Evolutionary conservation across 1,140 invertebrate species (phyloP).

Genomic region (Drosophila asahinai): DNA sequence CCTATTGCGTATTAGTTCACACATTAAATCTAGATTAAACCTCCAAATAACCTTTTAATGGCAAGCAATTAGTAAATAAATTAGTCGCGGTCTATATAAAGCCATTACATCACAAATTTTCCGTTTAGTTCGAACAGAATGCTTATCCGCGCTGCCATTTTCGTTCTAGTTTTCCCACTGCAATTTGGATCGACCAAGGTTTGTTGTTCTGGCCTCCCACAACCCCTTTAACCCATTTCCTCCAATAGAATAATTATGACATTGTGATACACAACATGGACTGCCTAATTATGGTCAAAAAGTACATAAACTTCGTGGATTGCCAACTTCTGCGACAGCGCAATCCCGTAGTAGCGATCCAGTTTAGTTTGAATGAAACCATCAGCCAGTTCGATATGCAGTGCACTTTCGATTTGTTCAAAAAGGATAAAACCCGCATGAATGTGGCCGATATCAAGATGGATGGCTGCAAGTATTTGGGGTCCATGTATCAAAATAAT

Average conservation of each 20-base stretch:
- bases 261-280: slow-evolving; percentile 18
- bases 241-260: slow-evolving; percentile 43
- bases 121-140: slow-evolving; percentile 26
- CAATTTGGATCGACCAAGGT: slow-evolving; percentile 14
- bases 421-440: slow-evolving; percentile 46
- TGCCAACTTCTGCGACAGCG: slow-evolving; percentile 26
- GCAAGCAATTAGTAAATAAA: slow-evolving; percentile 26
- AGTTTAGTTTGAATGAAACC: slow-evolving; percentile 28
- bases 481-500: slow-evolving; percentile 28
- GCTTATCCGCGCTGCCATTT: slow-evolving; percentile 2
- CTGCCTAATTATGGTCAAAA: neutral
- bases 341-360: neutral
- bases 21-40: slow-evolving; percentile 50
- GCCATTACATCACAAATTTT: neutral
- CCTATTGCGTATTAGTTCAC: slow-evolving; percentile 9
- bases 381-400: slow-evolving; percentile 18
- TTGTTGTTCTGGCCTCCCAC: neutral
- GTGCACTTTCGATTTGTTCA: slow-evolving; percentile 35
- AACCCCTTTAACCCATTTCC: neutral
- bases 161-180: slow-evolving; percentile 4
- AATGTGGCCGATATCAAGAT: slow-evolving; percentile 33
- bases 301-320: neutral
- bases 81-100: slow-evolving; percentile 25
- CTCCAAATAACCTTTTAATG: slow-evolving; percentile 23
- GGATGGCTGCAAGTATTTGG: slow-evolving; percentile 64